Base-by-base conservation (phyloP, 2,888 invertebrate species). In the Lasius fuliginosus region DNA sequence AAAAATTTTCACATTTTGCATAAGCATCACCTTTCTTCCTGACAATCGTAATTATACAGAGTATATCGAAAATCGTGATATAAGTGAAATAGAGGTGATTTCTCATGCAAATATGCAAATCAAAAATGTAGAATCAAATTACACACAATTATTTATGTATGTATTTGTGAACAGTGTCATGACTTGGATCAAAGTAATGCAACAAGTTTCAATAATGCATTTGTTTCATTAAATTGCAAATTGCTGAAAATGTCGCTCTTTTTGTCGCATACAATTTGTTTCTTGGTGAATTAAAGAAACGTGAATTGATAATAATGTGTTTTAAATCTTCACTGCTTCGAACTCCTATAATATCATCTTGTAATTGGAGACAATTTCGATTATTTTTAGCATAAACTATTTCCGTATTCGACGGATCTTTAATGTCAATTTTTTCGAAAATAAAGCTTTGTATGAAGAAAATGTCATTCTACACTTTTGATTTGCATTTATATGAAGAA, bases 51-150 rank as follows among this genome's bases (percentile, higher is more conserved):
- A 53, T 53, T 53, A 53, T 53, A 8, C n/a, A 53, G 8, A 53
- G 18, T n/a, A n/a, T 53, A 53, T n/a, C n/a, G n/a, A n/a, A 8
- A 53, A 53, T 53, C 8, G 2, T 53, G 8, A 2, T 49, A 6
- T 49, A 18, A 49, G 1, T 15, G 15, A 46, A 46, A 8, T 49
- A n/a, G 12, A 49, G 18, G 18, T 8, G 8, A 18, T 8, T 53
- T 53, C 8, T 53, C 49, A n/a, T 53, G 18, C n/a, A 53, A 53
- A 53, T 36, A 36, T 53, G 49, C n/a, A n/a, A 53, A 53, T 53
- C 49, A n/a, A 53, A 53, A 53, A 53, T n/a, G 49, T 49, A n/a
- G n/a, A 49, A 49, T n/a, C 49, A n/a, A 53, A 53, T n/a, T 49
- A 49, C 49, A 53, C 15, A 18, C 46, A 46, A 46, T 18, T 46